Base-by-base conservation (phyloP, 2,888 invertebrate genomes). In the Galerucella nymphaeae region DNA sequence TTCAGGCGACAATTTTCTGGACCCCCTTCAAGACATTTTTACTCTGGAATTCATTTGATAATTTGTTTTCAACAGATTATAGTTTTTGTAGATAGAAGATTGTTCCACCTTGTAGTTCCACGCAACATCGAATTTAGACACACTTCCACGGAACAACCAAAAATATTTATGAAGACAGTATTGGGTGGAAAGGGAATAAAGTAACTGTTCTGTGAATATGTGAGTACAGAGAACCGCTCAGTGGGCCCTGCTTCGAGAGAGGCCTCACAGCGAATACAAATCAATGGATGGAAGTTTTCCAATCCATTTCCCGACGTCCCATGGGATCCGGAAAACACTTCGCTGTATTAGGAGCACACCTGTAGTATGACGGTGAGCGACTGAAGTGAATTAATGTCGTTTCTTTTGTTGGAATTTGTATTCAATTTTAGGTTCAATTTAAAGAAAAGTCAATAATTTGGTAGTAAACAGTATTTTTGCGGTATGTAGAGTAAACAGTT, bases 251-350 rank as follows among this genome's bases (percentile, higher is more conserved):
- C 75, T 64, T 14, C 50, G 53, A 70, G 62, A 70, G 62, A 77
- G 75, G 83, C 81, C 83, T 82, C 83, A 80, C 75, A 79, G 79
- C 84, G 85, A 84, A 85, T 85, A 86, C 86, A 86, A 86, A 86
- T 86, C 86, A 86, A 86, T 86, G 86, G 85, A 85, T 85, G 83
- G 85, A 85, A 86, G 84, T 86, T 86, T 86, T 86, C 86, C 86
- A 86, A 86, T 86, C 86, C 86, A 86, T 86, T 86, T 86, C 85
- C 78, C 74, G 59, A 77, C 62, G 68, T 81, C 81, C 82, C 79
- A 68, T 70, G 80, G 81, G 75, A 79, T 71, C 63, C 76, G 77
- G 76, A 80, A 82, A 82, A 82, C 82, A 82, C 82, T 82, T 80
- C 80, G 80, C 81, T 80, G 80, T 82, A 83, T 83, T 83, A 83